Percentiles rank a stretch among this genome's conserved stretches.
Evolutionary conservation across 2,113 vertebrate species (phyloP).

Genomic region (Polypterus bichir): DNA sequence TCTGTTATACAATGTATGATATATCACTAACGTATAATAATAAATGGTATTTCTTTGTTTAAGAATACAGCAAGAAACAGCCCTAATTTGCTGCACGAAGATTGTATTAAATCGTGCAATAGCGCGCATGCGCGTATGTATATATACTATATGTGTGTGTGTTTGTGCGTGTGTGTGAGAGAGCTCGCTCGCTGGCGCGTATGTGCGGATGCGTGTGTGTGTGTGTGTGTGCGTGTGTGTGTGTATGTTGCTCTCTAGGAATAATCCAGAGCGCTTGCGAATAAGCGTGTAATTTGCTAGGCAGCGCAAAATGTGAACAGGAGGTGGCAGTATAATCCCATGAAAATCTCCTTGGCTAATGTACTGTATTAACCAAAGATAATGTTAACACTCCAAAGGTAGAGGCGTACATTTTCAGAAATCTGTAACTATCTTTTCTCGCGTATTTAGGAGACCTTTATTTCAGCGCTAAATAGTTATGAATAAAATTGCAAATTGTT

Average conservation of each 20-base stretch:
- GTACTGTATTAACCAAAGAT: no score
- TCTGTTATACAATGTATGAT: conserved; percentile 31
- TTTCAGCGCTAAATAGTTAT: background rate
- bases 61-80: background rate
- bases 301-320: conserved; percentile 15
- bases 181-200: background rate
- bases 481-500: background rate
- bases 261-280: no score
- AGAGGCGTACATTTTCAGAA: background rate
- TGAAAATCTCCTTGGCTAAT: conserved; percentile 18
- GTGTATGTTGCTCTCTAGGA: conserved; percentile 14
- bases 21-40: conserved; percentile 1
- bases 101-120: background rate
- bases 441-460: background rate
- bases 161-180: no score
- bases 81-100: background rate
- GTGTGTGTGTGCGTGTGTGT: background rate
- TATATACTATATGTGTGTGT: no score
- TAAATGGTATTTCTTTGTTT: background rate
- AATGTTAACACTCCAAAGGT: no score
- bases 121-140: no score
- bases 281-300: no score
- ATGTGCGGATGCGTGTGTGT: conserved; percentile 9
- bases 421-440: background rate
- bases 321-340: conserved; percentile 71